Conservation (phyloP, 2,888 invertebrate species). For the Zelleria hepariella region DNA sequence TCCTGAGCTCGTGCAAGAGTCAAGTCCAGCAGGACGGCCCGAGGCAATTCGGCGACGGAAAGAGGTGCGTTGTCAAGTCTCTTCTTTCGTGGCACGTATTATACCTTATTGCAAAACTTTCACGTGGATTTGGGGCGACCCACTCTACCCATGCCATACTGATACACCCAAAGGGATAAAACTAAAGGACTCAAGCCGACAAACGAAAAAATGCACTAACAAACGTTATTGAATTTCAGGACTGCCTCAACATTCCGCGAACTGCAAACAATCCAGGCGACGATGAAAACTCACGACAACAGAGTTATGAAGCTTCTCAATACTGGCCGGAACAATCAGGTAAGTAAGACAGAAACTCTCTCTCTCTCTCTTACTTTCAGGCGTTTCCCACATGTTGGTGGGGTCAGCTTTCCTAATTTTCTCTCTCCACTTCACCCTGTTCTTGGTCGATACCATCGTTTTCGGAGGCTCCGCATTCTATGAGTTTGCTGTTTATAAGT, state of each 20-base stretch:
- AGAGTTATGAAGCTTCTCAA: conserved; percentile 51
- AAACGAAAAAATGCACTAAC: background rate
- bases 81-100: no score
- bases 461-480: no score
- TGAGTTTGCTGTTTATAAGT: no score
- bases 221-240: conserved; percentile 41
- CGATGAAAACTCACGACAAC: conserved; percentile 52
- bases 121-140: no score
- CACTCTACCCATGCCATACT: no score
- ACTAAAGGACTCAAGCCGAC: background rate
- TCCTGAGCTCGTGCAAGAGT: conserved; percentile 76
- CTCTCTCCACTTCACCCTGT: no score
- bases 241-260: conserved; percentile 69
- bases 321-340: conserved; percentile 41
- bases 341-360: conserved; percentile 17
- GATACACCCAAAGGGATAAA: background rate
- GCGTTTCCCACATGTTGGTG: no score
- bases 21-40: conserved; percentile 75
- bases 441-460: no score
- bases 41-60: conserved; percentile 72
- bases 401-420: no score
- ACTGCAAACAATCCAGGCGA: conserved; percentile 67
- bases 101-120: no score
- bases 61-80: no score
- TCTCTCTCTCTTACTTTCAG: no score